Evolutionary conservation across 92 coral and sea anemone species (phyloP).

Genomic region (Porites cylindrica): DNA sequence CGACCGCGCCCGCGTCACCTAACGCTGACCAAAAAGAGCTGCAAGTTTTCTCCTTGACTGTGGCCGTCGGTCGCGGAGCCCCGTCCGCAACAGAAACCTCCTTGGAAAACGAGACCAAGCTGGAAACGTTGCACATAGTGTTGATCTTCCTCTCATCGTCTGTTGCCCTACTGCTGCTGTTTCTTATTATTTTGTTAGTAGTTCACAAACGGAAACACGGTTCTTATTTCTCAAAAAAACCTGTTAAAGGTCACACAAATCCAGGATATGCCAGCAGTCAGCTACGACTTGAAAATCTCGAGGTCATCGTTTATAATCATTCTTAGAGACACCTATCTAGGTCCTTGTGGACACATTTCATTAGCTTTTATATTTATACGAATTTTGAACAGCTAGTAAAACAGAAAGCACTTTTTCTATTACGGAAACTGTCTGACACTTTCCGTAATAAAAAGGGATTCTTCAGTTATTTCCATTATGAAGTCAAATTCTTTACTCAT

Average conservation of each 20-base stretch:
- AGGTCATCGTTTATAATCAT: not conserved
- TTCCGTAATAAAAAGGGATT: too few species aligned
- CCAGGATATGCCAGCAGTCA: not conserved
- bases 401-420: too few species aligned
- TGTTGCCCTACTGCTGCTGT: not conserved
- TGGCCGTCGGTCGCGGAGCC: not conserved
- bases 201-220: not conserved
- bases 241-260: not conserved
- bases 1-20: constrained; percentile 25
- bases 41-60: constrained; percentile 17
- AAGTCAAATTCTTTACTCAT: too few species aligned
- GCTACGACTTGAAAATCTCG: not conserved
- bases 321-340: too few species aligned
- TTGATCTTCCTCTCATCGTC: not conserved
- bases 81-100: not conserved
- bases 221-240: not conserved
- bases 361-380: too few species aligned
- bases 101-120: not conserved
- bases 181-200: constrained; percentile 2
- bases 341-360: too few species aligned
- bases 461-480: too few species aligned
- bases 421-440: too few species aligned
- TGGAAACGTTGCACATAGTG: constrained; percentile 6
- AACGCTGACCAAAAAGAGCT: constrained; percentile 20
- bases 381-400: too few species aligned